These are phyloP conservation scores for Hystrix brachyura DNA, from an alignment of 2,113 vertebrate genomes.

Conservation along the genomic window DNA sequence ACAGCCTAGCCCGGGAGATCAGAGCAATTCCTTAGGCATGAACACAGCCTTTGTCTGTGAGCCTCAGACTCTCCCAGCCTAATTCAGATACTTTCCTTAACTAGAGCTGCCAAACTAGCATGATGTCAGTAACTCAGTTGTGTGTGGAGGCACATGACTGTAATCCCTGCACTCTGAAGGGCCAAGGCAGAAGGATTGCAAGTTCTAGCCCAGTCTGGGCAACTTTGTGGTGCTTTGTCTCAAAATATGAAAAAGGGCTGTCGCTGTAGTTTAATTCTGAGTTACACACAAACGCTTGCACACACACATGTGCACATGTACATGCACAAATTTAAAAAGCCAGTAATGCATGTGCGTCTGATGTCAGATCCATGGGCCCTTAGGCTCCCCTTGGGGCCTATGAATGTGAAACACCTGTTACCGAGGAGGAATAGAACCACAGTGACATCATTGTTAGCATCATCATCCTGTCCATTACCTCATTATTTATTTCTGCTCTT, in stretches of 20 bases:
- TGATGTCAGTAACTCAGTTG: neutral
- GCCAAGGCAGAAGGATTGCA: neutral
- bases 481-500: neutral
- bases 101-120: neutral
- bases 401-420: neutral
- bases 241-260: neutral
- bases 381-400: neutral
- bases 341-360: neutral
- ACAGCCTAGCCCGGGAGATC: too few species aligned
- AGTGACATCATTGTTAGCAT: too few species aligned
- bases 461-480: neutral
- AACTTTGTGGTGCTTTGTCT: neutral
- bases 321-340: neutral
- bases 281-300: neutral
- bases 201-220: neutral
- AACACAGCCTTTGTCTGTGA: neutral
- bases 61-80: neutral
- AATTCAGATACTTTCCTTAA: neutral
- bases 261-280: neutral
- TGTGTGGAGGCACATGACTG: neutral
- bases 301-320: neutral
- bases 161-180: neutral
- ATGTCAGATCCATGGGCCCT: fast-evolving
- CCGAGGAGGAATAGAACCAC: neutral
- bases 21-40: neutral